Evolutionary conservation across 2,888 invertebrate genomes (phyloP).

Genomic region (Brassicogethes aeneus): DNA sequence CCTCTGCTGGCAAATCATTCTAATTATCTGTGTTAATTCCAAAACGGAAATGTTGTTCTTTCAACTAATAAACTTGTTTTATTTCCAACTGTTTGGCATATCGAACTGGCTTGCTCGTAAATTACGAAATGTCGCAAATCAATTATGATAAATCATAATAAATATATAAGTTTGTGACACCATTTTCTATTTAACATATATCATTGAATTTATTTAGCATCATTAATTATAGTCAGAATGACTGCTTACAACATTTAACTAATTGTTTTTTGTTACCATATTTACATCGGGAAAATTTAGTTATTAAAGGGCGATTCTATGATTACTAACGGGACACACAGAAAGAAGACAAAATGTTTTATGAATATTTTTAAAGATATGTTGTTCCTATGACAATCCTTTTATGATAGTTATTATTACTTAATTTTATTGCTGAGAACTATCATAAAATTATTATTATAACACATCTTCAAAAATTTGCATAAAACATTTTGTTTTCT

Average conservation of each 20-base stretch:
- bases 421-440: no score
- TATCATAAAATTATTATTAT: no score
- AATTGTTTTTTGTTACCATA: constrained; percentile 27
- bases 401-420: no score
- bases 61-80: constrained; percentile 26
- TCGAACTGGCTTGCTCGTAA: constrained; percentile 24
- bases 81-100: constrained; percentile 21
- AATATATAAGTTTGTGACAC: constrained; percentile 10
- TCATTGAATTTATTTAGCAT: constrained; percentile 10
- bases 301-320: no score
- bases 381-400: no score
- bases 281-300: no score
- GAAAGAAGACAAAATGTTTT: no score
- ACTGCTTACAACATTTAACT: constrained; percentile 25
- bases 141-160: constrained; percentile 24
- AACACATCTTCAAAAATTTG: no score
- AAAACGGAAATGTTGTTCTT: constrained; percentile 25
- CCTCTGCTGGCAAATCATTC: constrained; percentile 32
- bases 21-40: constrained; percentile 24
- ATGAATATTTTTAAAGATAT: no score
- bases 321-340: no score
- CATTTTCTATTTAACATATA: background rate
- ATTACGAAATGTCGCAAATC: constrained; percentile 26
- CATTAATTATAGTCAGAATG: constrained; percentile 22
- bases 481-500: no score